A percentile compares a stretch with the other conserved stretches of the same genome.
These are phyloP conservation scores for Gorsachius goisagi DNA, from an alignment of 2,113 vertebrate genomes.

Conservation along the genomic window DNA sequence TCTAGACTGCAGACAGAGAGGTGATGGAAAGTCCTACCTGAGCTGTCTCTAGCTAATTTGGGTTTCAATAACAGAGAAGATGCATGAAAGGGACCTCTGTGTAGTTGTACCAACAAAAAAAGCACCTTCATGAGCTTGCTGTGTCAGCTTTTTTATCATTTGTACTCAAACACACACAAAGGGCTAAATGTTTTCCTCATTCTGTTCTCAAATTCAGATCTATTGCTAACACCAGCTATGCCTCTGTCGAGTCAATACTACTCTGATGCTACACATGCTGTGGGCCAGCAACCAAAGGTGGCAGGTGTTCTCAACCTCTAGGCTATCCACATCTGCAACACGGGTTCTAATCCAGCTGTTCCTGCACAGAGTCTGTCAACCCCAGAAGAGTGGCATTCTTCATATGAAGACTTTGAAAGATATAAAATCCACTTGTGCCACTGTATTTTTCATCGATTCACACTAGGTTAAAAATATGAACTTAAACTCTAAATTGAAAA, in stretches of 20 bases:
- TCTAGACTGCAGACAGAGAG: background rate
- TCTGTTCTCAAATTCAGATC: background rate
- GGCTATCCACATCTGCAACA: background rate
- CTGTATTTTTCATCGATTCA: background rate
- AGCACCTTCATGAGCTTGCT: background rate
- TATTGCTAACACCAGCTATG: accelerated
- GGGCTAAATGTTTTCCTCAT: background rate
- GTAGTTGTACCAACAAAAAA: background rate
- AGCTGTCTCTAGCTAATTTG: background rate
- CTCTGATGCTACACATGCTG: background rate
- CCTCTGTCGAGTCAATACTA: background rate
- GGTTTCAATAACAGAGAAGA: background rate
- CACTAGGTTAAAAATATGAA: background rate
- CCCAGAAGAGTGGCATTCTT: background rate
- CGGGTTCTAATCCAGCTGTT: background rate
- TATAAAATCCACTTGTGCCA: background rate
- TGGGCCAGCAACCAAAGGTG: background rate
- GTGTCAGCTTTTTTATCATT: background rate
- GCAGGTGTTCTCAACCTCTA: background rate
- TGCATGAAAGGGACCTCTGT: background rate
- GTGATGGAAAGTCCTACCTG: background rate
- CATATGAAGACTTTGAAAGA: background rate
- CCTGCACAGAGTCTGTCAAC: background rate
- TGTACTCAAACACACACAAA: background rate
- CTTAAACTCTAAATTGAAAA: background rate